Base-by-base conservation (phyloP, 1,140 invertebrate species). In the Pissodes strobi region DNA sequence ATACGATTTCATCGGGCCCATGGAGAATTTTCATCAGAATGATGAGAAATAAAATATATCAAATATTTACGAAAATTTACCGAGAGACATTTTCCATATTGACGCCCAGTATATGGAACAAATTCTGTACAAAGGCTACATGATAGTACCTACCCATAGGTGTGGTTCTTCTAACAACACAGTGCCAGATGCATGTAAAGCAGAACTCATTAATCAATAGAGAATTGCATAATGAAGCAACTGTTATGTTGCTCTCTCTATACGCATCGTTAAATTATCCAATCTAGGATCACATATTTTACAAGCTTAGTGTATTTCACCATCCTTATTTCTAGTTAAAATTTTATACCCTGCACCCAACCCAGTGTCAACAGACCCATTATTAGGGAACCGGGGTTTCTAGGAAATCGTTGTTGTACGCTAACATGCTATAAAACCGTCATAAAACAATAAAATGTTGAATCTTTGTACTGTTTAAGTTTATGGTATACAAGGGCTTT, bases 301-400 rank as follows among this genome's bases (percentile, higher is more conserved):
- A n/a, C n/a, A n/a, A 9, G n/a, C 10, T 51, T 34, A 13, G 10
- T 18, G 12, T 34, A 21, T 15, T 25, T 51, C 22, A 9, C 17
- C 48, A 10, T 51, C 5, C 27, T 51, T 8, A 5, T 37, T 9
- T n/a, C 13, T n/a, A 37, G 30, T n/a, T n/a, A 51, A 25, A 30
- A 15, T 27, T 39, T 22, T 13, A 57, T 45, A 43, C 55, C 18
- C 21, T 30, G 3, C 34, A 37, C n/a, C 18, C 52, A 37, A 39
- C 18, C 8, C 30, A 52, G 22, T 57, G 55, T 57, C 55, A 57
- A 57, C 25, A 60, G 15, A 60, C 45, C 57, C 43, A 60, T 60
- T 60, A 60, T 17, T n/a, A n/a, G 15, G 18, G 13, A 19, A 18
- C 15, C 18, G 6, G 27, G 21, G 13, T 60, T 60, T 60, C 43